Evolutionary conservation across 2,113 vertebrate species (phyloP), one percentile per base, ranked within the genome.

Genomic region (Colius striatus): DNA sequence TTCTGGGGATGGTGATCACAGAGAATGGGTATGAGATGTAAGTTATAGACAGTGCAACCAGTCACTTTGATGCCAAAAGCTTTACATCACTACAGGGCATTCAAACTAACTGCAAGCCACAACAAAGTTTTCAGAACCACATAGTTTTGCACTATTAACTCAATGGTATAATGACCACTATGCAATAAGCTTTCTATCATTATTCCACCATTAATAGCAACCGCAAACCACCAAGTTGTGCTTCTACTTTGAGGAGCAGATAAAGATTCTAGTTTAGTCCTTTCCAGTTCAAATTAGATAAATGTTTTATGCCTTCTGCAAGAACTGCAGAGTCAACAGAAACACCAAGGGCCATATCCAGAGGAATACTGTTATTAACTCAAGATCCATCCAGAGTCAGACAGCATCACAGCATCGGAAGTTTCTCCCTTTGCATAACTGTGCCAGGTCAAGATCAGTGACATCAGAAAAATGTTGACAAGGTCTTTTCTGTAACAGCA

Each of bases 261-360:
- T 84, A 86, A 89, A 75, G 66, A 84, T 91, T 87, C 53, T 79
- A 67, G 32, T 71, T 90, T 48, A 84, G 51, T 36, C 38, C 27
- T 80, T 85, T 67, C 61, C 84, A 87, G 62, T 43, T 91, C 51
- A 92, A 94, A 94, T 79, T 26, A 91, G 84, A 84, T 72, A 72
- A 84, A 82, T 54, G 62, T 65, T 89, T 91, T 75, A 87, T 79
- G 77, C 53, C 85, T 95, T 73, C 73, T 96, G 45, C 68, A 81
- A 88, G 73, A 93, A 88, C 41, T 93, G 86, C 92, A 93, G 54
- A 94, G 73, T 93, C 92, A 96, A 77, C 93, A 94, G 70, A 96
- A 96, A 89, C 16, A 76, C 57, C 29, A 11, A 65, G 62, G 48
- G 34, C 47, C 76, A 66, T 63, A 94, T 67, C 71, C 82, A 86